These are phyloP conservation scores for Siderastrea radians DNA, from an alignment of 92 coral and sea anemone genomes.

Conservation along the genomic window DNA sequence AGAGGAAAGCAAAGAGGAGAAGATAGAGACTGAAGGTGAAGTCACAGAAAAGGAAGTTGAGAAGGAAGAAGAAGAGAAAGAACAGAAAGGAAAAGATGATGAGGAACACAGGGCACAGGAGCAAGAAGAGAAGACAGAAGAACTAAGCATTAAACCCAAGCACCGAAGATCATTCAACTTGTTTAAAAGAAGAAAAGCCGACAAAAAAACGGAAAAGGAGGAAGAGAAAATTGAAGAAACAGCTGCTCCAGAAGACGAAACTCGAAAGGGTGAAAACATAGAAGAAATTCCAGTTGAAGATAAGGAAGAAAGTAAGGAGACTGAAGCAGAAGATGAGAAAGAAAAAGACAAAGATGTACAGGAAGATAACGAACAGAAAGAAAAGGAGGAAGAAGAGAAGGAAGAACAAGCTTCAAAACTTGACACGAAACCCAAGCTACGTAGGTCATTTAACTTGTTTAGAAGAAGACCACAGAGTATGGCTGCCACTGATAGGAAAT, in stretches of 20 bases:
- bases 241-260: slow-evolving; percentile 23
- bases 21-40: slow-evolving; percentile 42
- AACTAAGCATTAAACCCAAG: slow-evolving; percentile 48
- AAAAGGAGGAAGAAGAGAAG: slow-evolving; percentile 22
- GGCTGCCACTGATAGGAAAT: slow-evolving; percentile 65
- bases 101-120: slow-evolving; percentile 33
- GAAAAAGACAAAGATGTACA: slow-evolving; percentile 13
- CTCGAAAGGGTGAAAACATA: slow-evolving; percentile 18
- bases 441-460: slow-evolving; percentile 54
- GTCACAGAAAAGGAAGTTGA: slow-evolving; percentile 15
- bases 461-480: slow-evolving; percentile 83
- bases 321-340: slow-evolving; percentile 11
- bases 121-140: slow-evolving; percentile 20
- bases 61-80: slow-evolving; percentile 37
- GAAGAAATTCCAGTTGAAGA: slow-evolving; percentile 37
- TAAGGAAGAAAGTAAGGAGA: slow-evolving; percentile 24
- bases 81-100: slow-evolving; percentile 34
- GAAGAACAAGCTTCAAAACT: slow-evolving; percentile 50
- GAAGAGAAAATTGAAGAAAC: slow-evolving; percentile 40
- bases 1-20: slow-evolving; percentile 31
- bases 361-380: slow-evolving; percentile 4
- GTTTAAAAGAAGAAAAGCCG: slow-evolving; percentile 47
- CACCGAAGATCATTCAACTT: slow-evolving; percentile 70
- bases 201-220: slow-evolving; percentile 56
- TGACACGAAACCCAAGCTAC: slow-evolving; percentile 61